Base-by-base conservation (phyloP, 2,888 invertebrate genomes). In the Eupithecia dodoneata region DNA sequence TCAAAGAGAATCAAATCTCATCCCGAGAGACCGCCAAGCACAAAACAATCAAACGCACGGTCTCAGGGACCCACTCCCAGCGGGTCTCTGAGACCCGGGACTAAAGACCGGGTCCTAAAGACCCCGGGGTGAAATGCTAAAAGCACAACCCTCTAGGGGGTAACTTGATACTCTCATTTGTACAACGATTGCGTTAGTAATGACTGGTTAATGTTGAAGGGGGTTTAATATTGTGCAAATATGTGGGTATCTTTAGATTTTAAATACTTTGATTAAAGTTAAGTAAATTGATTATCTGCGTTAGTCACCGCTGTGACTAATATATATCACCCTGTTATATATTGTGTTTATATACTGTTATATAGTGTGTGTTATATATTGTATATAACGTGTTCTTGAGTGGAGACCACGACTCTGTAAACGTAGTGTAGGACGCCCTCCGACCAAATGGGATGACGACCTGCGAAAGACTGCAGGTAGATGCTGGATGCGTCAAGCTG, bases 141-240 rank as follows among this genome's bases (percentile, higher is more conserved):
- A 87, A 89, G 88, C 89, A 87, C 78, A 79, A 82, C 73, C 83
- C 91, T 84, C 88, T 74, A 75, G 86, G 89, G 92, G 87, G 93
- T 85, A 89, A 93, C 89, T 82, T 80, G 92, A 92, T 92, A 91
- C 86, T 81, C 88, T 92, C 91, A 91, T 92, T 92, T 80, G 87
- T 82, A 83, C 86, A 89, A 89, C 88, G 87, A 86, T 84, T 85
- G 85, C 82, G 84, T 85, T 84, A 86, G 86, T 85, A 82, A 81
- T 84, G 80, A 73, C 79, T 75, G 44, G 75, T 79, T 82, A 72
- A 71, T 75, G 66, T 66, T 75, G 42, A 71, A 75, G 63, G 55
- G 52, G 13, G 30, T 18, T 72, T 76, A 69, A 75, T 75, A 81
- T 75, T 69, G 59, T 15, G 30, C 71, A 74, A 75, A 52, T 73